Evolutionary conservation across 2,113 vertebrate species (phyloP).

Genomic region (Agelaius tricolor): DNA sequence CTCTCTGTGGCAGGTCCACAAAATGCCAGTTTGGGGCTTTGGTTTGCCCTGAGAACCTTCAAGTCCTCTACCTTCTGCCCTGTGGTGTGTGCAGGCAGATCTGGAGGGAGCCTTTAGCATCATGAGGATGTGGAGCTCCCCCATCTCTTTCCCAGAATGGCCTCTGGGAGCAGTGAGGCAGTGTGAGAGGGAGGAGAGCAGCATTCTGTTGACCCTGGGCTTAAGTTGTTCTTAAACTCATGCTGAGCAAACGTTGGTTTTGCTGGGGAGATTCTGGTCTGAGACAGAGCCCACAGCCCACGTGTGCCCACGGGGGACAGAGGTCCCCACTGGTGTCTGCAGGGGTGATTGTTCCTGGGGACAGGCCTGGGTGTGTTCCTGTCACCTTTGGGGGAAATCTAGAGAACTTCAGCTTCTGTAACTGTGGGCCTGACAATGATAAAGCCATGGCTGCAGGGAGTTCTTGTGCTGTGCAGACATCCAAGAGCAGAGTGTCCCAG

Average conservation of each 20-base stretch:
- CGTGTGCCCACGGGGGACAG: accelerated
- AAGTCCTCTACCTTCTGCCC: neutral
- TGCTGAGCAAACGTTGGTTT: neutral
- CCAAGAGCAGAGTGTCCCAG: neutral
- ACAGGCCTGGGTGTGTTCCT: neutral
- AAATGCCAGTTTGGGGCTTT: neutral
- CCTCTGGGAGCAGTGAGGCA: neutral
- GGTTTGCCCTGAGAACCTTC: neutral
- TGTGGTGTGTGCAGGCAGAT: neutral
- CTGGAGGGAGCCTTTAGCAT: neutral
- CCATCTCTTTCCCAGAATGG: neutral
- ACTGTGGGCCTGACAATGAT: accelerated
- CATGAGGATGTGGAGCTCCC: neutral
- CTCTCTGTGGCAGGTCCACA: neutral
- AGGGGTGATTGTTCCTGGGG: accelerated
- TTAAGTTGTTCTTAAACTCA: neutral
- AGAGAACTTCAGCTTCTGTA: neutral
- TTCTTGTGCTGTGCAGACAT: neutral
- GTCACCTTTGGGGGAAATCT: neutral
- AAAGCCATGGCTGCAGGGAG: neutral
- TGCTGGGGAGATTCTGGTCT: neutral
- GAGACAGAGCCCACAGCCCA: neutral
- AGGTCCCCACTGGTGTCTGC: neutral
- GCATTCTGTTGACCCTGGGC: neutral
- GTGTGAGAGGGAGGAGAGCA: neutral